phyloP scores from a whole-genome alignment of 2,113 vertebrate genomes.

The Psittacara wagleri region DNA sequence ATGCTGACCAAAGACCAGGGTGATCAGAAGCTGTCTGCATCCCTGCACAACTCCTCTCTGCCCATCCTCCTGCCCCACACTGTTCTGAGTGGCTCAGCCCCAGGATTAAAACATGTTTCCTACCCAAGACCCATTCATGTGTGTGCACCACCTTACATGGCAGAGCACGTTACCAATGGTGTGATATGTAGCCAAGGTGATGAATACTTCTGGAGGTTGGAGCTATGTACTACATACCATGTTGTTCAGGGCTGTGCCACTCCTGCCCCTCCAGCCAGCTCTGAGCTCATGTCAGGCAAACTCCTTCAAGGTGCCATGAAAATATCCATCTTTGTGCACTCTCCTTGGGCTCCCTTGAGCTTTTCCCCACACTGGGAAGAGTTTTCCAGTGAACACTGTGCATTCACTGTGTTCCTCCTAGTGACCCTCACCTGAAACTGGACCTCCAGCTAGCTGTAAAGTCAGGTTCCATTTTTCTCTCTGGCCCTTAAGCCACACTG shows the following conservation, averaged over 20 bases:
- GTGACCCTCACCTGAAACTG: background rate
- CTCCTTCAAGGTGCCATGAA: background rate
- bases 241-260: background rate
- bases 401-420: background rate
- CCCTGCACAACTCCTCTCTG: background rate
- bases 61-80: background rate
- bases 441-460: background rate
- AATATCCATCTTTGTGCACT: background rate
- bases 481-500: background rate
- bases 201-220: background rate
- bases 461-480: background rate
- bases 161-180: background rate
- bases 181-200: background rate
- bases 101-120: background rate
- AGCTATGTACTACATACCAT: background rate
- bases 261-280: background rate
- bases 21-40: background rate
- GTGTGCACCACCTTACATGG: rapidly evolving
- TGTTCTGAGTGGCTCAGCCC: background rate
- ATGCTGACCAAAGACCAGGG: background rate
- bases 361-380: background rate
- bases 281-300: background rate
- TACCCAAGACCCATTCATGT: background rate
- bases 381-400: background rate
- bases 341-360: background rate